Percentiles rank a stretch among this genome's conserved stretches.
Conservation (phyloP, 2,797 vertebrate genomes). For the Esox masquinongy region DNA sequence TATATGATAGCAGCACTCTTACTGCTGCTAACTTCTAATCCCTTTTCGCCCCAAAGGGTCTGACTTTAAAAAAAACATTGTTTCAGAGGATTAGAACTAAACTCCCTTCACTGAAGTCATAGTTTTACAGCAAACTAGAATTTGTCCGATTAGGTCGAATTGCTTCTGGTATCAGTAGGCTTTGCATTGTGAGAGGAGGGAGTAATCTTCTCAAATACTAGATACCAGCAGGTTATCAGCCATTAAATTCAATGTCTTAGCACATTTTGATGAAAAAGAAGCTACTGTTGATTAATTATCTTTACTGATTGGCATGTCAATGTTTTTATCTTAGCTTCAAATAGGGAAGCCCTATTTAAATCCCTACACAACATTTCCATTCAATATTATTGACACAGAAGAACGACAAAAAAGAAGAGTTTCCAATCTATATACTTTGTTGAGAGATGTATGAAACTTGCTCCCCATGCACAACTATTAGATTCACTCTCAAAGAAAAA, state of each 20-base stretch:
- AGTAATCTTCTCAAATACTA: not conserved
- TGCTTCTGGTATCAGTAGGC: slow-evolving; percentile 57
- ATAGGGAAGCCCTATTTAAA: not conserved
- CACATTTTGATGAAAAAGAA: slow-evolving; percentile 3
- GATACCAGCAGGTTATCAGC: slow-evolving; percentile 6
- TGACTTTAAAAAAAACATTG: not conserved
- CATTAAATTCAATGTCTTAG: slow-evolving; percentile 6
- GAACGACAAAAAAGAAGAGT: slow-evolving; percentile 5
- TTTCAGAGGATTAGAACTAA: not conserved
- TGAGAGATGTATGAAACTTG: slow-evolving; percentile 10
- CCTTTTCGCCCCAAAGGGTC: too few species aligned
- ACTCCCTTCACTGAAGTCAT: not conserved
- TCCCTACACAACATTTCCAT: not conserved
- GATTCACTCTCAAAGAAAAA: not conserved
- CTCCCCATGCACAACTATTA: slow-evolving; percentile 1
- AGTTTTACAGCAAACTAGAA: slow-evolving; percentile 23
- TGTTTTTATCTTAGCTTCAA: not conserved
- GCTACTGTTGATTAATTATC: slow-evolving; percentile 8
- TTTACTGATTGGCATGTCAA: not conserved
- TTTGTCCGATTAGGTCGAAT: slow-evolving; percentile 49
- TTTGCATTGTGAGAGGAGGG: slow-evolving; percentile 31
- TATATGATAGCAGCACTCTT: too few species aligned
- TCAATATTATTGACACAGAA: slow-evolving; percentile 4
- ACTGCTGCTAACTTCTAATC: not conserved
- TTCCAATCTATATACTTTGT: not conserved